phyloP scores from a whole-genome alignment of 2,113 vertebrate species.

The Gopherus evgoodei region DNA sequence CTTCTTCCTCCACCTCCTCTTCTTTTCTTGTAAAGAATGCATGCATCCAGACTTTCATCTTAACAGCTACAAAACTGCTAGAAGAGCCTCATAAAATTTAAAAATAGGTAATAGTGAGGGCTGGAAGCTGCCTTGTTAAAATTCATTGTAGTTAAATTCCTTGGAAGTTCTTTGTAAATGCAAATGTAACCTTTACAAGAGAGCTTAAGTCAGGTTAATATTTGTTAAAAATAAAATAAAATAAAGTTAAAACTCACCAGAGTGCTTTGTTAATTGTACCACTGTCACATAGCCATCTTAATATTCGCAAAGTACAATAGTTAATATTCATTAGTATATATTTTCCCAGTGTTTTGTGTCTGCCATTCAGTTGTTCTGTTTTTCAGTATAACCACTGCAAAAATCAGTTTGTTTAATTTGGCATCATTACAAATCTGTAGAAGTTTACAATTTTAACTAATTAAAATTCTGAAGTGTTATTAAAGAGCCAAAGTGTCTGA shows the following conservation, averaged over 20 bases:
- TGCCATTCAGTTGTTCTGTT: constrained; percentile 3
- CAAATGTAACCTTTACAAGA: constrained; percentile 78
- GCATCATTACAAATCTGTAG: constrained; percentile 21
- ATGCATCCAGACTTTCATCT: constrained; percentile 72
- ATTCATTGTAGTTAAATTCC: constrained; percentile 75
- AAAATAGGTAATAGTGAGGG: constrained; percentile 66
- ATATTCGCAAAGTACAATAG: constrained; percentile 44
- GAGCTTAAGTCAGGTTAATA: constrained; percentile 75
- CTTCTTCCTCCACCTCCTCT: constrained; percentile 30
- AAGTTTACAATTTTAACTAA: neutral
- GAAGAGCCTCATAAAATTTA: constrained; percentile 77
- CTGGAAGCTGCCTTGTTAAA: constrained; percentile 74
- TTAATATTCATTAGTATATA: constrained; percentile 49
- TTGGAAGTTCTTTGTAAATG: constrained; percentile 77
- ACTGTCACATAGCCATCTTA: constrained; percentile 51
- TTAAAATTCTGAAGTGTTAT: constrained; percentile 10
- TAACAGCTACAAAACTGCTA: constrained; percentile 78
- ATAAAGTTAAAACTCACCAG: constrained; percentile 8
- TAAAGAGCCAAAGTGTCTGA: neutral
- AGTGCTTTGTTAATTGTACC: constrained; percentile 67
- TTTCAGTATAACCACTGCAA: constrained; percentile 1
- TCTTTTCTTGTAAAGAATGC: constrained; percentile 65
- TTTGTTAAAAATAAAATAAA: constrained; percentile 77
- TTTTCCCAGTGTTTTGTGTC: constrained; percentile 20
- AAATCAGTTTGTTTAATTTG: neutral